phyloP scores from a whole-genome alignment of 2,888 invertebrate species.

The Aspidapion aeneum region DNA sequence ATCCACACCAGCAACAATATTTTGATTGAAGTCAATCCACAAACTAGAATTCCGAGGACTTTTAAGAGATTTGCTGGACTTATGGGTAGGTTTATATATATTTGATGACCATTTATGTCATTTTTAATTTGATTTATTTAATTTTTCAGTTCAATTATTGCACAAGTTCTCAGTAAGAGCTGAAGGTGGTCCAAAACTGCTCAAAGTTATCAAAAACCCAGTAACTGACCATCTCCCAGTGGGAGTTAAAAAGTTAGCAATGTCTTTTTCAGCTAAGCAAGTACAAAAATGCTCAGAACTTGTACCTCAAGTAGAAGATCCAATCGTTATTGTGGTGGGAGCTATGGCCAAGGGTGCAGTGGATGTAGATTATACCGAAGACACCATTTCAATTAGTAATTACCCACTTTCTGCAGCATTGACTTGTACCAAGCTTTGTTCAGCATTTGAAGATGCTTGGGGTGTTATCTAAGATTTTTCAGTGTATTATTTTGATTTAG shows the following conservation, averaged over 20 bases:
- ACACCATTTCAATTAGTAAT: constrained; percentile 87
- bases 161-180: constrained; percentile 93
- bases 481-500: not conserved
- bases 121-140: constrained; percentile 16
- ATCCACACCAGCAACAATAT: constrained; percentile 90
- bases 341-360: constrained; percentile 98
- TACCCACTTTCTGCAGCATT: constrained; percentile 96
- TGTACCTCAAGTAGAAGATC: constrained; percentile 73
- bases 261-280: constrained; percentile 83
- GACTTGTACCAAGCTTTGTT: constrained; percentile 92
- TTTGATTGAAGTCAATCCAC: constrained; percentile 93
- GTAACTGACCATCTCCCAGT: constrained; percentile 91
- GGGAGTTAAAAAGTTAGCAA: constrained; percentile 85
- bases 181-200: constrained; percentile 81
- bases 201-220: constrained; percentile 97
- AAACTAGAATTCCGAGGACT: constrained; percentile 94
- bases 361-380: constrained; percentile 84
- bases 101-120: not conserved
- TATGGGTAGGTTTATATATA: constrained; percentile 67
- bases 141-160: constrained; percentile 80
- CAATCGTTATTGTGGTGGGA: constrained; percentile 88
- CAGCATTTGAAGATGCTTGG: constrained; percentile 95
- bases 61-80: constrained; percentile 96
- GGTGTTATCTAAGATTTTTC: too few species aligned
- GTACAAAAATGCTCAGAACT: constrained; percentile 67